Percentiles rank a stretch among this genome's conserved stretches.
Conservation (phyloP, 2,888 invertebrate genomes). For the Chloroclystis v-ata region DNA sequence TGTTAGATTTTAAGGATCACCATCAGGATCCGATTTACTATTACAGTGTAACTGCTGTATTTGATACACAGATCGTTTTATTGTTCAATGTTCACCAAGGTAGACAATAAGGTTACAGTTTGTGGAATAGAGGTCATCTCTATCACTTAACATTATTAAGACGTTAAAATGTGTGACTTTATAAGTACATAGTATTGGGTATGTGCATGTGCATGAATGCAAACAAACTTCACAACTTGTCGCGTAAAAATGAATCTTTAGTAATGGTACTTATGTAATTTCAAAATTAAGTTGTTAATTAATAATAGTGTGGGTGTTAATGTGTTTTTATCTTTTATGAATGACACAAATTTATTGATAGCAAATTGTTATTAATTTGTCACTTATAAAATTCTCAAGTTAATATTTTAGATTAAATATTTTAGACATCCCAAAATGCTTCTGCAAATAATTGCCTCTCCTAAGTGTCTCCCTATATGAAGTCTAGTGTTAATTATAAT, state of each 20-base stretch:
- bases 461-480: conserved; percentile 12
- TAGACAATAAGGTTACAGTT: conserved; percentile 18
- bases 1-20: conserved; percentile 31
- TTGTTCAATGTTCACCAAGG: conserved; percentile 25
- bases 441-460: conserved; percentile 7
- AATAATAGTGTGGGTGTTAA: too few relatives aligned
- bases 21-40: conserved; percentile 34
- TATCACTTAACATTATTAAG: conserved; percentile 4
- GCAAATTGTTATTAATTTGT: too few relatives aligned
- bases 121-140: conserved; percentile 17
- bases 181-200: too few relatives aligned
- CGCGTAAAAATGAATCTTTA: too few relatives aligned
- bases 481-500: conserved; percentile 14
- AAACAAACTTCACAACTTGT: too few relatives aligned
- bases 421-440: conserved; percentile 3
- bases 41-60: conserved; percentile 39
- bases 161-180: too few relatives aligned
- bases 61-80: conserved; percentile 26
- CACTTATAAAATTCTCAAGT: too few relatives aligned
- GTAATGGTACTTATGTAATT: too few relatives aligned
- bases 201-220: too few relatives aligned
- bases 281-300: too few relatives aligned
- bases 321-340: too few relatives aligned
- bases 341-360: too few relatives aligned
- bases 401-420: not conserved